These are phyloP conservation scores for Drosophila saltans DNA, from an alignment of 1,140 invertebrate species.

Conservation along the genomic window DNA sequence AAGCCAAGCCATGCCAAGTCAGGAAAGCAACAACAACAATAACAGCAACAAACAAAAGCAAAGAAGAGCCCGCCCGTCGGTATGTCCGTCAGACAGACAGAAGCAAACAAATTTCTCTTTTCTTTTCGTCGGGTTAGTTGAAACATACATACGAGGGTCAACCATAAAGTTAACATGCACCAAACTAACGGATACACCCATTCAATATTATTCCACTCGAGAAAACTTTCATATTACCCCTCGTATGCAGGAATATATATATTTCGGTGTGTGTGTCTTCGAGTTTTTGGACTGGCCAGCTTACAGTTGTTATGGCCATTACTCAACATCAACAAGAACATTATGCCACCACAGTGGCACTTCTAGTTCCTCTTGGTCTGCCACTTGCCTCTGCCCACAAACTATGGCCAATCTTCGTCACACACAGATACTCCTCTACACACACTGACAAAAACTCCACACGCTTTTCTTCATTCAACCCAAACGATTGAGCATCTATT, in stretches of 20 bases:
- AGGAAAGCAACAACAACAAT: constrained; percentile 19
- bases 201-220: no score
- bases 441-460: constrained; percentile 23
- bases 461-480: constrained; percentile 74
- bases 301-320: constrained; percentile 81
- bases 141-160: constrained; percentile 31
- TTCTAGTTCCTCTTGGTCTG: constrained; percentile 27
- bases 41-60: constrained; percentile 13
- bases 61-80: neutral
- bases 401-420: constrained; percentile 37
- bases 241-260: constrained; percentile 13
- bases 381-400: neutral
- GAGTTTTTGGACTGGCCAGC: constrained; percentile 56
- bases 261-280: neutral
- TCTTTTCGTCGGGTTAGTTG: constrained; percentile 45
- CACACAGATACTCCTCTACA: constrained; percentile 24
- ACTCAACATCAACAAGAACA: constrained; percentile 81
- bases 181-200: no score
- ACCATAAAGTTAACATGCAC: neutral
- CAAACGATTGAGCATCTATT: constrained; percentile 79
- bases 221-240: neutral
- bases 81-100: constrained; percentile 37
- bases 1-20: constrained; percentile 38
- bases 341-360: constrained; percentile 75
- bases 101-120: constrained; percentile 76